Evolutionary conservation across 1,140 invertebrate species (phyloP).

Genomic region (Acromyrmex charruanus): DNA sequence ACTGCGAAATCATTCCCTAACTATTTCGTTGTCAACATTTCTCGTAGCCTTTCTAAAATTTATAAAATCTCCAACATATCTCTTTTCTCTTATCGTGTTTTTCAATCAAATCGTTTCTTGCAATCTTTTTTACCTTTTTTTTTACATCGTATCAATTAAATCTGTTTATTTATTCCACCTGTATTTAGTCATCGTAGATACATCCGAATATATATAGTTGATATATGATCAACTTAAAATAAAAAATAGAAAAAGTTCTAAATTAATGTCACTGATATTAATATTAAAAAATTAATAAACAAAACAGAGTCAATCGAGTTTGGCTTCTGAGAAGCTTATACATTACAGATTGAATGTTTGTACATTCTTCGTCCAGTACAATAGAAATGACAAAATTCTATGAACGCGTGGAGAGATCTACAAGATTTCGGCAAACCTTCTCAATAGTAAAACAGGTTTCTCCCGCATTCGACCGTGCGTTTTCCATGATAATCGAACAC

Average conservation of each 20-base stretch:
- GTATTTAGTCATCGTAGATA: not conserved
- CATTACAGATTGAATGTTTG: not conserved
- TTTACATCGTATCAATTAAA: not conserved
- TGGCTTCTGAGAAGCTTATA: not conserved
- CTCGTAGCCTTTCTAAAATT: not conserved
- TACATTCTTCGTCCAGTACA: not conserved
- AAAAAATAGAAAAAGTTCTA: not conserved
- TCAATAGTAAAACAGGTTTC: slow-evolving; percentile 46
- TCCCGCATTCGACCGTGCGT: slow-evolving; percentile 13
- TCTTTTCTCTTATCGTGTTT: not conserved
- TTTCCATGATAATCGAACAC: slow-evolving; percentile 61
- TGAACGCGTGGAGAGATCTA: not conserved
- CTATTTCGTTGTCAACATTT: not conserved
- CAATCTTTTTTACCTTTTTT: not conserved
- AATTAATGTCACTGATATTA: not conserved
- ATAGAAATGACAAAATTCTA: not conserved
- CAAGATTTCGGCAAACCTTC: slow-evolving; percentile 42
- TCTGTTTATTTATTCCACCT: slow-evolving; percentile 16
- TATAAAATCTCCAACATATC: not conserved
- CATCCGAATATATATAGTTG: not conserved
- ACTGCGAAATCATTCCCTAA: not conserved
- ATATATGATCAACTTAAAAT: not conserved
- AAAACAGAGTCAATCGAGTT: not conserved
- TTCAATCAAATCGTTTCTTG: not conserved
- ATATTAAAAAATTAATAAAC: not conserved